Conservation (phyloP, 2,113 vertebrate genomes). For the Gavia stellata region DNA sequence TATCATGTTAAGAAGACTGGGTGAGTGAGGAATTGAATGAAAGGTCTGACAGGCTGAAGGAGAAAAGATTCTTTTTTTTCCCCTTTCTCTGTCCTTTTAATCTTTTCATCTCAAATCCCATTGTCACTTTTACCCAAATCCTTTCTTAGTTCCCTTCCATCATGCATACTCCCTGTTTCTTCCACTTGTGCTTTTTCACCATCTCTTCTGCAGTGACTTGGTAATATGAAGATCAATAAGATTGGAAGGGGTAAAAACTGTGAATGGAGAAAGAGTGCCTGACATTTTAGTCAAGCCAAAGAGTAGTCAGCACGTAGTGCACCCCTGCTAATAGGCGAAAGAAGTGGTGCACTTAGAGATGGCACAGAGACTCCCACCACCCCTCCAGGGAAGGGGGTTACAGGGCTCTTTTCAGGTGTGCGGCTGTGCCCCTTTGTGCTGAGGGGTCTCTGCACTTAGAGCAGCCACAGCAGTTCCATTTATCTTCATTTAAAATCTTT, state of each 20-base stretch:
- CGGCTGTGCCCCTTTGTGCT: fast-evolving
- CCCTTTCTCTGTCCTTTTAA: not conserved
- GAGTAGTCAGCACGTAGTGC: not conserved
- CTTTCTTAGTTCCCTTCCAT: not conserved
- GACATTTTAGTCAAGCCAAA: not conserved
- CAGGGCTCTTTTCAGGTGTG: not conserved
- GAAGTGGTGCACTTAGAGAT: not conserved
- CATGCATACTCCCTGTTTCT: not conserved
- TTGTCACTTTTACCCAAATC: not conserved
- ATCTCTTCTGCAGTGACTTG: not conserved
- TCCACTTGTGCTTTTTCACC: fast-evolving
- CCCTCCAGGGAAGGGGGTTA: not conserved
- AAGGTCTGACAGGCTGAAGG: not conserved
- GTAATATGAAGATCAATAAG: not conserved
- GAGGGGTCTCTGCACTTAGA: not conserved
- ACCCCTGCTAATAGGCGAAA: not conserved
- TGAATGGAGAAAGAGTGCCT: not conserved
- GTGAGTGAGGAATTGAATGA: not conserved
- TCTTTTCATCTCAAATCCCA: not conserved
- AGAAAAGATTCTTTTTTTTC: fast-evolving
- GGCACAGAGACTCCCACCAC: fast-evolving
- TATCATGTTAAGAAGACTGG: not conserved
- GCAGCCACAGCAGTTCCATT: not conserved
- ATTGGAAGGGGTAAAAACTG: not conserved
- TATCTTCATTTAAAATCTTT: not conserved